These are phyloP conservation scores for Hyalella azteca DNA, from an alignment of 2,888 invertebrate genomes.

Conservation along the genomic window DNA sequence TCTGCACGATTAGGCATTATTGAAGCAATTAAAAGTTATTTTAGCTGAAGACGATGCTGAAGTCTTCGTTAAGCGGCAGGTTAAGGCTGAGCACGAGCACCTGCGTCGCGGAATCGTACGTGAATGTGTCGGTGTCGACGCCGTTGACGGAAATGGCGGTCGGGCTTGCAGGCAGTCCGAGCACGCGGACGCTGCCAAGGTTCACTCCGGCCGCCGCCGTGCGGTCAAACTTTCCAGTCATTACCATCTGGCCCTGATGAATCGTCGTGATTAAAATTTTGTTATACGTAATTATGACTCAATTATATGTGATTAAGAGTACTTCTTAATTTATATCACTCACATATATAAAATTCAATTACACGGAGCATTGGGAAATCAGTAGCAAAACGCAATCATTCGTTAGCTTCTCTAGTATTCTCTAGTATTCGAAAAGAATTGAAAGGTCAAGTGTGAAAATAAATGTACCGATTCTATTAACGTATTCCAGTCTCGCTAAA, in stretches of 20 bases:
- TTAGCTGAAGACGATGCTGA: slow-evolving; percentile 28
- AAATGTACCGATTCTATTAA: too few relatives aligned
- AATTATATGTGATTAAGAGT: neutral
- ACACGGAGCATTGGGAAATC: neutral
- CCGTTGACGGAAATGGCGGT: slow-evolving; percentile 34
- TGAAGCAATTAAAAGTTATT: neutral
- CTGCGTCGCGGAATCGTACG: neutral
- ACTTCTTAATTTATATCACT: neutral
- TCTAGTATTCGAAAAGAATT: neutral
- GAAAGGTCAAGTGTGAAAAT: too few relatives aligned
- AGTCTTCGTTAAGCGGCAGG: slow-evolving; percentile 2
- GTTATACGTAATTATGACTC: neutral
- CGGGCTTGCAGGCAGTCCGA: slow-evolving; percentile 16
- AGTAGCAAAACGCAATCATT: neutral
- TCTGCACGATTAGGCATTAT: too few relatives aligned
- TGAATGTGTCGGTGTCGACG: neutral
- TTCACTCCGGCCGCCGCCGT: slow-evolving; percentile 36
- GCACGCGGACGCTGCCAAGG: slow-evolving; percentile 30
- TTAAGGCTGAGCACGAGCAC: slow-evolving; percentile 27
- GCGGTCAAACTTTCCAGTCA: slow-evolving; percentile 28
- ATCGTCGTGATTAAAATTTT: neutral
- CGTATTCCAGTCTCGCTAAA: too few relatives aligned
- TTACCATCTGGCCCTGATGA: slow-evolving; percentile 30
- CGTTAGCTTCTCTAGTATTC: neutral
- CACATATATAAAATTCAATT: neutral